phyloP scores from a whole-genome alignment of 2,888 invertebrate genomes.

The Lepidonotus clava region DNA sequence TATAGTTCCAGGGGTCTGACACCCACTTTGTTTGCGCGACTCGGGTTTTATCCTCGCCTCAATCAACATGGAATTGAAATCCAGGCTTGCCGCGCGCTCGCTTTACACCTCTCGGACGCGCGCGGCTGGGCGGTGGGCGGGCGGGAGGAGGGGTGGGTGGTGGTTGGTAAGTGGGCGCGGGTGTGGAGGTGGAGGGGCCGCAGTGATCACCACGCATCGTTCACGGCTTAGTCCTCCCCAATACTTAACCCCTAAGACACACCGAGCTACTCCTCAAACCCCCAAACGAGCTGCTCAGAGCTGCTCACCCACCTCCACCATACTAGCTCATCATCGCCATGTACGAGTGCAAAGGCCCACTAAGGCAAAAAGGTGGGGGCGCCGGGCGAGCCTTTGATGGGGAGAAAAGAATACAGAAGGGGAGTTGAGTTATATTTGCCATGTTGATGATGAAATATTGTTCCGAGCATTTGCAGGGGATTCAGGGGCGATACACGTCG shows the following conservation, averaged over 20 bases:
- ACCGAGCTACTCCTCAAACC: not conserved
- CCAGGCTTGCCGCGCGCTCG: not conserved
- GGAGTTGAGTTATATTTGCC: not conserved
- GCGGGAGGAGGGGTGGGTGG: not conserved
- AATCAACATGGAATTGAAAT: conserved; percentile 42
- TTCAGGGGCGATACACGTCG: not conserved
- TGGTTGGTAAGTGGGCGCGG: not conserved
- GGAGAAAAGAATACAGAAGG: too few species aligned
- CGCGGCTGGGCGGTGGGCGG: not conserved
- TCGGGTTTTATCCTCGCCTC: conserved; percentile 39
- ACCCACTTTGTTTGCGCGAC: conserved; percentile 43
- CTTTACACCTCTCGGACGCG: not conserved
- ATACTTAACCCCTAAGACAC: not conserved
- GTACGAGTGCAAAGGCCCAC: too few species aligned
- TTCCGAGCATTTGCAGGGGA: not conserved
- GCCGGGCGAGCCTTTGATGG: too few species aligned
- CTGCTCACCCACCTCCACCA: too few species aligned
- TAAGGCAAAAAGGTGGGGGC: too few species aligned
- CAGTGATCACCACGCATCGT: not conserved
- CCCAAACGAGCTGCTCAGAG: too few species aligned
- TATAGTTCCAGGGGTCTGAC: conserved; percentile 42
- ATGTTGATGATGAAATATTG: not conserved
- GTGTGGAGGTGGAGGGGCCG: not conserved
- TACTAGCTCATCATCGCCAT: too few species aligned
- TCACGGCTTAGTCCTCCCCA: not conserved